These are phyloP conservation scores for Calephelis virginiensis DNA, from an alignment of 1,140 invertebrate species.

Conservation along the genomic window DNA sequence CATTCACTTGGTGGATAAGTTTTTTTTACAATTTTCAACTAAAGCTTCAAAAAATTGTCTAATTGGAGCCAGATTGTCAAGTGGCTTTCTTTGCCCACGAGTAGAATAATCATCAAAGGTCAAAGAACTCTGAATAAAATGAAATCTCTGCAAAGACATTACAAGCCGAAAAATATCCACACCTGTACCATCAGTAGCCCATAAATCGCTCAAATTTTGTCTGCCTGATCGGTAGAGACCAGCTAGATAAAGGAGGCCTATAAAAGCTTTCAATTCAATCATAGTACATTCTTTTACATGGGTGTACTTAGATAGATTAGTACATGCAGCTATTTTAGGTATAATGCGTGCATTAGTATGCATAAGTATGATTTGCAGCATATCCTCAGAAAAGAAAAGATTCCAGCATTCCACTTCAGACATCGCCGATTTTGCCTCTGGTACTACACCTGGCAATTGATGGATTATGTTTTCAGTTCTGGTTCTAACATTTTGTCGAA, in stretches of 20 bases:
- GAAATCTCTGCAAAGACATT: conserved; percentile 25
- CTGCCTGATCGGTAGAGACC: conserved; percentile 30
- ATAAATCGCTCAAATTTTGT: conserved; percentile 33
- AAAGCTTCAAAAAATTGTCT: conserved; percentile 34
- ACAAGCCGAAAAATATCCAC: conserved; percentile 25
- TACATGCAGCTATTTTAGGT: conserved; percentile 17
- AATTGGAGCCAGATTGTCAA: conserved; percentile 34
- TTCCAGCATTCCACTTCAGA: conserved; percentile 24
- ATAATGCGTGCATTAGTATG: conserved; percentile 28
- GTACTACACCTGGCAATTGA: conserved; percentile 13
- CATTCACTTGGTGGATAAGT: conserved; percentile 37
- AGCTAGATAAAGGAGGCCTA: too few relatives aligned
- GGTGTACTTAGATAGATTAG: conserved; percentile 24
- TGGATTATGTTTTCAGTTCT: conserved; percentile 17
- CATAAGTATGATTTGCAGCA: conserved; percentile 17
- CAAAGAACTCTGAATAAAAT: conserved; percentile 29
- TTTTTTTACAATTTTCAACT: conserved; percentile 34
- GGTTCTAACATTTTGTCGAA: conserved; percentile 18
- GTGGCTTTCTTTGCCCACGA: conserved; percentile 21
- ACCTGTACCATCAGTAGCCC: conserved; percentile 32
- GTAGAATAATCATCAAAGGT: conserved; percentile 33
- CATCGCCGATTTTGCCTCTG: conserved; percentile 15
- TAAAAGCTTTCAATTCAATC: conserved; percentile 27
- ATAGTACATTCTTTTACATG: conserved; percentile 29
- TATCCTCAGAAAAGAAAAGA: conserved; percentile 23